Evolutionary conservation across 2,888 invertebrate genomes (phyloP), one percentile per base, ranked within the genome.

Genomic region (Platycnemis pennipes): DNA sequence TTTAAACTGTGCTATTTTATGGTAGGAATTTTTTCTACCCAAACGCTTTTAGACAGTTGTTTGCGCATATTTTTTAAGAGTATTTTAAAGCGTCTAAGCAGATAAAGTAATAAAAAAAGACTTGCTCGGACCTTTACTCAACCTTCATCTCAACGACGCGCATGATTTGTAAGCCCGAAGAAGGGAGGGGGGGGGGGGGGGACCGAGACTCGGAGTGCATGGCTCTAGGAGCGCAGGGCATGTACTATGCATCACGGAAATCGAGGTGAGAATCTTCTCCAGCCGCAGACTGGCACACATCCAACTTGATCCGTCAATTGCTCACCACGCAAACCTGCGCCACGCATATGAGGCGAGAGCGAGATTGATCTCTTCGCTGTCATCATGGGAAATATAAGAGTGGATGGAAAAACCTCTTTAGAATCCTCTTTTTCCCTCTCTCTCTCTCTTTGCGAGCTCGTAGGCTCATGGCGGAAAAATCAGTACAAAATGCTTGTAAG

Each of bases 231-330:
- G 77, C 77, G 5, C n/a, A 37, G 77, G 1, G n/a, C 31, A 37
- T 37, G 37, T 37, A 77, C 63, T n/a, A 63, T 77, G 77, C 37
- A 77, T 77, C 77, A 77, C 31, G 37, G 77, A 77, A 77, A 77
- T 37, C 37, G 77, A 77, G 37, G 37, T 77, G 77, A 31, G 77
- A 77, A 77, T 77, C 77, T 37, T 77, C 77, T 77, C 77, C 37
- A 22, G 37, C 77, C 77, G 77, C 77, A 77, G 77, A 77, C 77
- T 77, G 77, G 77, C 77, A 77, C 11, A 77, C 77, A 77, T 77
- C 77, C 77, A 77, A 37, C 77, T 26, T 37, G 77, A 8, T 7
- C 31, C 31, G 37, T 31, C 77, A 77, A 77, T 77, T 77, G 77
- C 77, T 77, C 8, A 37, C 77, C 77, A 77, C 37, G 77, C 77